phyloP scores from a whole-genome alignment of 2,797 vertebrate species.

The Poeciliopsis turneri region DNA sequence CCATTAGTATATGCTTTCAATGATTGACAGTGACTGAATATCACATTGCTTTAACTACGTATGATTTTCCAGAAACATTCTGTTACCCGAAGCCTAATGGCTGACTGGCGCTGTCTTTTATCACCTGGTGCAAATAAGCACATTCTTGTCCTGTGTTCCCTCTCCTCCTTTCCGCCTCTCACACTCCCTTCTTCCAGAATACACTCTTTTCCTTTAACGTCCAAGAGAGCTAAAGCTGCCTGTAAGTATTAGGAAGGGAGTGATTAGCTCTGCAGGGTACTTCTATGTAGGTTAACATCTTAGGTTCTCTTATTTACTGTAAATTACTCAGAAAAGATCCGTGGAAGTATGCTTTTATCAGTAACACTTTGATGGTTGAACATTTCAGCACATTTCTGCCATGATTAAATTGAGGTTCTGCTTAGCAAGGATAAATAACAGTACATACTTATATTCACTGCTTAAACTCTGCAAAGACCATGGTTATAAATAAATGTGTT shows the following conservation, averaged over 20 bases:
- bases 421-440: not conserved
- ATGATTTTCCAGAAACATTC: conserved; percentile 53
- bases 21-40: conserved; percentile 40
- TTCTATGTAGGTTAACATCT: conserved; percentile 44
- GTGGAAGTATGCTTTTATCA: conserved; percentile 42
- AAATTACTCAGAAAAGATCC: conserved; percentile 52
- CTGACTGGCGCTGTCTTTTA: conserved; percentile 58
- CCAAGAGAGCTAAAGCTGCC: conserved; percentile 13
- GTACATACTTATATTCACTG: not conserved
- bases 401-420: not conserved
- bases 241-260: conserved; percentile 22
- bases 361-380: conserved; percentile 21
- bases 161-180: conserved; percentile 38
- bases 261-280: conserved; percentile 40
- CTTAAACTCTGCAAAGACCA: not conserved
- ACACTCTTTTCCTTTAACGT: conserved; percentile 19
- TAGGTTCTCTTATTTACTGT: conserved; percentile 43
- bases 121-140: conserved; percentile 59
- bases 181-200: conserved; percentile 35
- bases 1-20: conserved; percentile 8
- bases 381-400: not conserved
- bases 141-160: conserved; percentile 54
- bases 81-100: conserved; percentile 48
- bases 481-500: too few species aligned
- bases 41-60: conserved; percentile 57